Base-by-base conservation (phyloP, 2,797 vertebrate genomes). In the Triplophysa yarkandensis region DNA sequence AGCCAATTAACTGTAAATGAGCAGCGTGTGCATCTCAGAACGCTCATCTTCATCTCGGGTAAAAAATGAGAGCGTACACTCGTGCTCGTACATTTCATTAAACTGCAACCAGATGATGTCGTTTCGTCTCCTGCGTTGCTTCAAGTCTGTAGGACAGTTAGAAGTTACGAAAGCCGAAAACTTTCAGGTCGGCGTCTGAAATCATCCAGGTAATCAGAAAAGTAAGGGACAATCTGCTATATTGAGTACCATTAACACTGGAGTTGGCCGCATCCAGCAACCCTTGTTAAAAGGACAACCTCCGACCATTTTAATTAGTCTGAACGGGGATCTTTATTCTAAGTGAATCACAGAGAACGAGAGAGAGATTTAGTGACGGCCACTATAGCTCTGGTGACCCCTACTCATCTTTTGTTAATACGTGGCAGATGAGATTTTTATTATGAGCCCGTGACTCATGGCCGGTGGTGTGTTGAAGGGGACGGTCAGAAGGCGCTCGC, bases 341-440 rank as follows among this genome's bases (percentile, higher is more conserved):
- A 36, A 46, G 41, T 76, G 68, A 74, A 77, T 77, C 68, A 77
- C 86, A 69, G 25, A 48, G 36, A 84, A 77, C 80, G 27, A 69
- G 44, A 86, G 88, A 93, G 92, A 94, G 93, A 94, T 93, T 93
- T 91, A 91, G 89, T 87, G 86, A 90, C 87, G 89, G 85, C 88
- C 91, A 77, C 88, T 84, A 89, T 84, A 91, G 89, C 89, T 87
- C 78, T 82, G 84, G 66, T 88, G 92, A 94, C 94, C 93, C 92
- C 86, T 87, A 89, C 85, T 94, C 90, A 89, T 85, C 88, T 84
- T 78, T 63, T 67, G 83, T 77, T 88, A 89, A 92, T 88, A 80
- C 81, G 74, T 52, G 79, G 81, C 81, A 80, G 80, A 87, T 86
- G 81, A 77, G 81, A 66, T 85, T 91, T 89, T 90, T 86, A 90